Conservation (phyloP, 1,140 invertebrate species). For the Planococcus citri region DNA sequence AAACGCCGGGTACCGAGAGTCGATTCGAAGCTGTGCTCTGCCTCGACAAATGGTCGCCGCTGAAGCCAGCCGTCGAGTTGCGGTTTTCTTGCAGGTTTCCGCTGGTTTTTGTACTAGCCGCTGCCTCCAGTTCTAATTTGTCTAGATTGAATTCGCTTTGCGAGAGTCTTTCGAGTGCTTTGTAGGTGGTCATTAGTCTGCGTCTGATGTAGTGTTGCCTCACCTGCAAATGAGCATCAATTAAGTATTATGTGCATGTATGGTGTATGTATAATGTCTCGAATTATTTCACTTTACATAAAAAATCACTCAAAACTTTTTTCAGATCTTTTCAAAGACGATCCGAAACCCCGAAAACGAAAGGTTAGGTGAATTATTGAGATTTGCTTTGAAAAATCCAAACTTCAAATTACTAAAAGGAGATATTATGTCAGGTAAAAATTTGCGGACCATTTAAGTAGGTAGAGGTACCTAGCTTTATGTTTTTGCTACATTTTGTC, state of each 20-base stretch:
- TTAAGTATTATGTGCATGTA: too few species aligned
- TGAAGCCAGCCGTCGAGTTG: background rate
- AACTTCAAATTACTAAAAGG: too few species aligned
- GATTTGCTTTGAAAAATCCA: too few species aligned
- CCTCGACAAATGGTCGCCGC: conserved; percentile 23
- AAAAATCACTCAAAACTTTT: background rate
- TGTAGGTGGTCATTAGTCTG: conserved; percentile 62
- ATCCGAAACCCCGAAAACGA: too few species aligned
- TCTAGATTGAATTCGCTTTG: conserved; percentile 72
- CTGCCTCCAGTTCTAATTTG: conserved; percentile 48
- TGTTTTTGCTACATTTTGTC: too few species aligned
- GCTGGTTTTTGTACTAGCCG: conserved; percentile 32
- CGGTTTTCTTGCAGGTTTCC: background rate
- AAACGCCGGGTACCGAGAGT: conserved; percentile 7
- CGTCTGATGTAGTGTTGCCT: conserved; percentile 59
- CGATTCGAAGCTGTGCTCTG: background rate
- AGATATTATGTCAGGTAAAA: too few species aligned
- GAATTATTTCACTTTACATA: background rate
- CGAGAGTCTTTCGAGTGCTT: conserved; percentile 63
- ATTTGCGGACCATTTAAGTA: too few species aligned
- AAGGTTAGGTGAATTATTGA: too few species aligned
- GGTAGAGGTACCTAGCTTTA: too few species aligned
- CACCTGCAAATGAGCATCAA: conserved; percentile 42
- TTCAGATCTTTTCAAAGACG: too few species aligned
- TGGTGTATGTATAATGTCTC: background rate